A percentile compares a stretch with the other conserved stretches of the same genome.
Evolutionary conservation across 2,888 invertebrate genomes (phyloP).

Genomic region (Orchestes rusci): DNA sequence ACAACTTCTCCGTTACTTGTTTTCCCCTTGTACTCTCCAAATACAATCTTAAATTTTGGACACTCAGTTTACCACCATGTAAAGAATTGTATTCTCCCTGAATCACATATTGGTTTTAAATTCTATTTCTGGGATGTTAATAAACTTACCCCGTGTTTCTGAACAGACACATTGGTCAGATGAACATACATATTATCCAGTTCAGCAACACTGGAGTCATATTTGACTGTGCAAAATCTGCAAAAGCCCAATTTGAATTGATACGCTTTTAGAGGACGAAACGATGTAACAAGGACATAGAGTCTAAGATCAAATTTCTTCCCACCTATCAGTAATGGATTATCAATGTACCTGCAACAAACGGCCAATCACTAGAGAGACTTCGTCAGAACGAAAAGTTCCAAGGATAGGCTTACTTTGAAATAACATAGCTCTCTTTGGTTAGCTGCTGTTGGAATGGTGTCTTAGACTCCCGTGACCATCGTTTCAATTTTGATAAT

Average conservation of each 20-base stretch:
- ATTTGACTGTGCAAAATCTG: slow-evolving; percentile 93
- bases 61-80: slow-evolving; percentile 92
- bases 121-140: background rate
- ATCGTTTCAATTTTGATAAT: slow-evolving; percentile 84
- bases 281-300: slow-evolving; percentile 89
- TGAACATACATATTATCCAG: slow-evolving; percentile 91
- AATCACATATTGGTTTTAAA: background rate
- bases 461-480: slow-evolving; percentile 81
- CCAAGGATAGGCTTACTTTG: too few species aligned
- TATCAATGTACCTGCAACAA: slow-evolving; percentile 70
- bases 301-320: slow-evolving; percentile 92
- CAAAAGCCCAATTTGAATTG: slow-evolving; percentile 90
- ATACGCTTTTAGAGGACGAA: slow-evolving; percentile 88
- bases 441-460: slow-evolving; percentile 77
- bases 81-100: slow-evolving; percentile 88
- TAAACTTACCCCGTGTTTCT: slow-evolving; percentile 79
- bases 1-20: slow-evolving; percentile 79
- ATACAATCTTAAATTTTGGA: slow-evolving; percentile 82
- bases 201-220: slow-evolving; percentile 81
- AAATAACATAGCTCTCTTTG: slow-evolving; percentile 92
- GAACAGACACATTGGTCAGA: slow-evolving; percentile 95
- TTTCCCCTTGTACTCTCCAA: slow-evolving; percentile 87
- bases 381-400: background rate
- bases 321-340: slow-evolving; percentile 89
- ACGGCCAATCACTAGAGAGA: too few species aligned